Percentiles rank a stretch among this genome's conserved stretches.
Evolutionary conservation across 2,113 vertebrate species (phyloP).

Genomic region (Phrynosoma blainvillii): DNA sequence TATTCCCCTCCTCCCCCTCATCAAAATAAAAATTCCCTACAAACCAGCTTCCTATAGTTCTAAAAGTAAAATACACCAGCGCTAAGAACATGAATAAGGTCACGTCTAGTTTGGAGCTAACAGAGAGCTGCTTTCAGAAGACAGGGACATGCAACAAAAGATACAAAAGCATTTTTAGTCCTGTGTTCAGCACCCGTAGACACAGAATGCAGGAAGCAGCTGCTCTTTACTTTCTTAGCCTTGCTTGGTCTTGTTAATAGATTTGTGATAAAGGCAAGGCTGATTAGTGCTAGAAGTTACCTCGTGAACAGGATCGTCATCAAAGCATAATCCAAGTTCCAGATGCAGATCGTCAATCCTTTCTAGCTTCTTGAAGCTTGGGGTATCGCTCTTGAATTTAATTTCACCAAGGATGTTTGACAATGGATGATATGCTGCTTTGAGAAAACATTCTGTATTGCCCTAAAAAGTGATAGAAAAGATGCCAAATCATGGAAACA

Average conservation of each 20-base stretch:
- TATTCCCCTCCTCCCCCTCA: no score
- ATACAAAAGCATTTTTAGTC: not conserved
- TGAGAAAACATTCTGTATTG: slow-evolving; percentile 71
- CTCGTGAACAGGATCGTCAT: slow-evolving; percentile 57
- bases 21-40: no score
- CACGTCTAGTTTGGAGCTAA: not conserved
- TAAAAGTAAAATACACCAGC: not conserved
- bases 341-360: slow-evolving; percentile 59
- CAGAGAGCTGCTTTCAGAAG: not conserved
- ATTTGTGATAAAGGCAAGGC: not conserved
- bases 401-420: slow-evolving; percentile 66
- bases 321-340: slow-evolving; percentile 60
- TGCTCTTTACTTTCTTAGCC: not conserved
- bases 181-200: not conserved
- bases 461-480: slow-evolving; percentile 49
- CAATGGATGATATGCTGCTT: slow-evolving; percentile 72
- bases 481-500: not conserved
- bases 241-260: not conserved
- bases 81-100: not conserved
- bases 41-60: not conserved
- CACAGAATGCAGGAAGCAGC: not conserved
- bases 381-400: slow-evolving; percentile 71
- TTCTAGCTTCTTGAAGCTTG: slow-evolving; percentile 50
- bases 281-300: slow-evolving; percentile 45
- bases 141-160: not conserved